A percentile compares a stretch with the other conserved stretches of the same genome.
Evolutionary conservation across 2,888 invertebrate species (phyloP).

Genomic region (Conchocele bisecta): DNA sequence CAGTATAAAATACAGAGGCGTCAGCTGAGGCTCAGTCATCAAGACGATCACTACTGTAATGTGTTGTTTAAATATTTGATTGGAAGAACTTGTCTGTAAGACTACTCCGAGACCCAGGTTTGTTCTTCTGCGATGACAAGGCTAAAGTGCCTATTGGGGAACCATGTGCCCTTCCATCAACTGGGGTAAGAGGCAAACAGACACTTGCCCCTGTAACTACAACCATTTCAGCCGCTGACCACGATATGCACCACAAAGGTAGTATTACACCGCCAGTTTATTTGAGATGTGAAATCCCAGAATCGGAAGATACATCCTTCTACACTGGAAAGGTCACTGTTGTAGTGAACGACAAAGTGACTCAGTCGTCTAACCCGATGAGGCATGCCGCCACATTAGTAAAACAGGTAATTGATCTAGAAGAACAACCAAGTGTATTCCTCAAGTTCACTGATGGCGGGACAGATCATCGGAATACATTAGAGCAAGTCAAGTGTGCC

Average conservation of each 20-base stretch:
- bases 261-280: conserved; percentile 26
- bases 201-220: conserved; percentile 14
- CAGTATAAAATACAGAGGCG: conserved; percentile 50
- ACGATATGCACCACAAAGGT: conserved; percentile 22
- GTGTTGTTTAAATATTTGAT: conserved; percentile 40
- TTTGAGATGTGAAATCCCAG: conserved; percentile 19
- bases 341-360: conserved; percentile 35
- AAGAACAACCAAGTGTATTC: conserved; percentile 6
- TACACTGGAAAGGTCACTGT: conserved; percentile 19
- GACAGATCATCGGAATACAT: conserved; percentile 44
- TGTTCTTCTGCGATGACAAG: conserved; percentile 30
- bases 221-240: conserved; percentile 20
- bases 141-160: conserved; percentile 24
- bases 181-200: conserved; percentile 24
- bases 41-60: conserved; percentile 39
- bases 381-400: conserved; percentile 22
- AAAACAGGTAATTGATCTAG: background rate
- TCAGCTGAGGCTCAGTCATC: conserved; percentile 33
- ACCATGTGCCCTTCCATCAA: conserved; percentile 5
- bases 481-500: conserved; percentile 46
- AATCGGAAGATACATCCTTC: conserved; percentile 26
- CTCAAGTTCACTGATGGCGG: conserved; percentile 54
- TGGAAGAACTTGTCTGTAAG: conserved; percentile 14
- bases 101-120: background rate
- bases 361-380: conserved; percentile 23